A percentile compares a stretch with the other conserved stretches of the same genome.
Evolutionary conservation across 2,888 invertebrate species (phyloP).

Genomic region (Camponotus fellah): DNA sequence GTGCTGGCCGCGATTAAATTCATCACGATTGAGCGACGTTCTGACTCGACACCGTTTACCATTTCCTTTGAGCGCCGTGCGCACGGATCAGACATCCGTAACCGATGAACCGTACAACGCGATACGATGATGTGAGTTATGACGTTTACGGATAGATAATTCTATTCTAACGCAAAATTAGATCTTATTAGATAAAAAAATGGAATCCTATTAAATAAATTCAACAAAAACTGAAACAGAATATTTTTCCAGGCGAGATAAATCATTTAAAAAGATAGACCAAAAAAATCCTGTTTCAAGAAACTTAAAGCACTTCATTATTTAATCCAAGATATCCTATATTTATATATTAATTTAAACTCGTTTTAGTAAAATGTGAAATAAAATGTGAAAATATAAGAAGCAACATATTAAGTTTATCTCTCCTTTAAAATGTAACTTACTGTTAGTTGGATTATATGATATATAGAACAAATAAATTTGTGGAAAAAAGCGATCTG

Average conservation of each 20-base stretch:
- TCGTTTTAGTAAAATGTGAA: too few relatives aligned
- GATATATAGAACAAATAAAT: too few relatives aligned
- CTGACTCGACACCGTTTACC: constrained; percentile 39
- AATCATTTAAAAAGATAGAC: neutral
- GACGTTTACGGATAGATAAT: neutral
- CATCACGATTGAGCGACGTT: constrained; percentile 58
- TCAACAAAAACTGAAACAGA: neutral
- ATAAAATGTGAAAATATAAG: too few relatives aligned
- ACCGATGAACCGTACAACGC: neutral
- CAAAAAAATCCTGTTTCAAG: neutral
- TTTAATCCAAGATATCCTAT: too few relatives aligned
- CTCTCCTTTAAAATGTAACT: too few relatives aligned
- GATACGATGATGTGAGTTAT: constrained; percentile 4
- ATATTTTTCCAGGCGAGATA: neutral
- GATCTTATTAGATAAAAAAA: neutral
- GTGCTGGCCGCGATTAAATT: constrained; percentile 63
- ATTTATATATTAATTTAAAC: too few relatives aligned
- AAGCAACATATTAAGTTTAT: too few relatives aligned
- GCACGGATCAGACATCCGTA: constrained; percentile 25
- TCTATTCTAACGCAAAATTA: neutral
- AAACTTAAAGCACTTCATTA: neutral
- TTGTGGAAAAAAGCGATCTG: too few relatives aligned
- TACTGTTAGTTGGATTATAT: too few relatives aligned
- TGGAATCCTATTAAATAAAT: neutral
- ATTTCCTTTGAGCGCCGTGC: constrained; percentile 39